Base-by-base conservation (phyloP, 2,888 invertebrate genomes). In the Loripinus fragilis region DNA sequence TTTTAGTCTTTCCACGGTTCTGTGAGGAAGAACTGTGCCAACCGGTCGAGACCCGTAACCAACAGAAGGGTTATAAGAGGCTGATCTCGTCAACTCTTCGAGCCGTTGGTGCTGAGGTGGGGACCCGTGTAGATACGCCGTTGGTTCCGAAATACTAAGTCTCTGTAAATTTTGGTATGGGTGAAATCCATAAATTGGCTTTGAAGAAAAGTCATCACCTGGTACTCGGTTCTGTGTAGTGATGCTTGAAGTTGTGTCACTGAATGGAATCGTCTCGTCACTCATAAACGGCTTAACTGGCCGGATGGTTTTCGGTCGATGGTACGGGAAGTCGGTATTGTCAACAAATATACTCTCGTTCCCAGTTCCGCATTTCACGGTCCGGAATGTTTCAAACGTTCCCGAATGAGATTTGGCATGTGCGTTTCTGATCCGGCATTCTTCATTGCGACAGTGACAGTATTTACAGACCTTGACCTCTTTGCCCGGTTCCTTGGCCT, bases 261-360 rank as follows among this genome's bases (percentile, higher is more conserved):
- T 55, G 10, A 7, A n/a, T 5, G 5, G n/a, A 38, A 12, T 38
- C 12, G 5, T 38, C 2, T 20, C 45, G 17, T 12, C n/a, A n/a
- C 10, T 25, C 25, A 30, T 7, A 17, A 33, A 60, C 20, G 60
- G 80, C 5, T 75, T 38, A 1, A 83, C 80, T 2, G 50, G 25
- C n/a, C n/a, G n/a, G 3, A 83, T 76, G n/a, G 69, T 78, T 52
- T 83, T 83, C n/a, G 80, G 78, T 68, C 70, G 77, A 17, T 45
- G 68, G 35, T 71, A 83, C 12, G 83, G 83, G 74, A 83, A 83
- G 20, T 80, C 71, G 10, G 83, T 76, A 7, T 73, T 50, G 3
- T 67, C 5, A 3, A 83, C 72, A 55, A 65, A 78, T 20, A 76
- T 45, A 20, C 60, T 60, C 20, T 60, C 60, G 17, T 60, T 30